These are phyloP conservation scores for Myotis daubentonii DNA, from an alignment of 2,797 vertebrate species.

Conservation along the genomic window DNA sequence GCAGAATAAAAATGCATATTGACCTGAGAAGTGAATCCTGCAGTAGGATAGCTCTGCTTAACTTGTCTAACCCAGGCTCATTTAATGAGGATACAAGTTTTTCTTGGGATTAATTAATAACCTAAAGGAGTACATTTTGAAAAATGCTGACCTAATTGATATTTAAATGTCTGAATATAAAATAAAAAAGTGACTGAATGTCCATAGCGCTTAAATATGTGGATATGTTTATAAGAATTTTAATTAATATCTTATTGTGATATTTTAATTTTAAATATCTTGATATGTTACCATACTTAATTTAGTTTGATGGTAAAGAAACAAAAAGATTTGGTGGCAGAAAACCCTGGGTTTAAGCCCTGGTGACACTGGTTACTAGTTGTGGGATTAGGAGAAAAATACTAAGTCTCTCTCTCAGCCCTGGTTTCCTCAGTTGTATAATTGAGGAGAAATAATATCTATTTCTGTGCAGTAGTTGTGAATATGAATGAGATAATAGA, in stretches of 20 bases:
- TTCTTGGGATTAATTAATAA: background rate
- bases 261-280: background rate
- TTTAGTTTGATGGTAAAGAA: background rate
- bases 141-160: background rate
- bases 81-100: background rate
- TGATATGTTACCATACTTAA: background rate
- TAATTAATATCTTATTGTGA: background rate
- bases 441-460: background rate
- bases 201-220: background rate
- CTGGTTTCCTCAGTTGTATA: background rate
- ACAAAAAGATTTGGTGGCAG: background rate
- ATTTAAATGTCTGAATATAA: slow-evolving; percentile 9
- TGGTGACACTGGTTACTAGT: background rate
- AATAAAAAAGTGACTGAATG: background rate
- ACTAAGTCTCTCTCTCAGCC: background rate
- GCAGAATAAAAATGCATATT: background rate
- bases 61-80: background rate
- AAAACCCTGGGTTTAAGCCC: background rate
- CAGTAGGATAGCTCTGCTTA: background rate
- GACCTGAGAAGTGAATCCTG: background rate
- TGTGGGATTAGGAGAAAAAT: background rate
- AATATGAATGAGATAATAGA: background rate
- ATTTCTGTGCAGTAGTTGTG: background rate
- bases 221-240: background rate
- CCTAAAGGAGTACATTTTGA: background rate